A percentile compares a stretch with the other conserved stretches of the same genome.
These are phyloP conservation scores for Falco rusticolus DNA, from an alignment of 2,797 vertebrate genomes.

Conservation along the genomic window DNA sequence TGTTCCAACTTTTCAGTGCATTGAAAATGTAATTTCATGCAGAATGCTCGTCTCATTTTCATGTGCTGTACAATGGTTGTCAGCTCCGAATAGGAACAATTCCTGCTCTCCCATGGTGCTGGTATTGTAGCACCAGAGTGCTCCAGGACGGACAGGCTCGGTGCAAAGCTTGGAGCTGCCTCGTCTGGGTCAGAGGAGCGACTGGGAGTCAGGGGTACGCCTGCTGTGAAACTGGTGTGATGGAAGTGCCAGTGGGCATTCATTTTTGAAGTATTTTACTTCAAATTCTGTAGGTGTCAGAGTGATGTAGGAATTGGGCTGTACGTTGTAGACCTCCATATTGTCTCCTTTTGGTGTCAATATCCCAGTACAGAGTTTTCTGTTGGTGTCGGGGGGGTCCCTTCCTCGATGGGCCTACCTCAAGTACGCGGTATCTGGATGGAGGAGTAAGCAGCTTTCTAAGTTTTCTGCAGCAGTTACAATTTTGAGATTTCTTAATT, in stretches of 20 bases:
- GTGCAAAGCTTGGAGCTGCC: background rate
- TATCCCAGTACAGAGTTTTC: background rate
- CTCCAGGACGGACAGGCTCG: background rate
- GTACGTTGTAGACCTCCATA: accelerated
- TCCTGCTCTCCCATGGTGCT: background rate
- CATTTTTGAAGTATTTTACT: background rate
- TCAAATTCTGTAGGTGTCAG: background rate
- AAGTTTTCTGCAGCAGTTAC: background rate
- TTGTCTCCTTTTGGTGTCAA: accelerated
- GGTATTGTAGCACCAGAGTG: accelerated
- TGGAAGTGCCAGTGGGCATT: background rate
- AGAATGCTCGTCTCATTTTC: background rate
- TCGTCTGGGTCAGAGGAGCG: background rate
- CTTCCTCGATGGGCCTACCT: background rate
- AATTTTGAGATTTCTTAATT: background rate
- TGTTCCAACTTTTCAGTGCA: background rate
- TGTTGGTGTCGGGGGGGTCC: background rate
- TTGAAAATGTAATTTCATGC: background rate
- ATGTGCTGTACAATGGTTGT: accelerated
- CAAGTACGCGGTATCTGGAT: accelerated
- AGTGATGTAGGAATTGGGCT: background rate
- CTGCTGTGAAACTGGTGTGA: background rate
- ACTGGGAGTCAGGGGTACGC: accelerated
- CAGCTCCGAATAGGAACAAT: accelerated
- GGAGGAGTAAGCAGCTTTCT: background rate